Evolutionary conservation across 2,888 invertebrate species (phyloP), one percentile per base, ranked within the genome.

Genomic region (Nipponacmea schrenckii): DNA sequence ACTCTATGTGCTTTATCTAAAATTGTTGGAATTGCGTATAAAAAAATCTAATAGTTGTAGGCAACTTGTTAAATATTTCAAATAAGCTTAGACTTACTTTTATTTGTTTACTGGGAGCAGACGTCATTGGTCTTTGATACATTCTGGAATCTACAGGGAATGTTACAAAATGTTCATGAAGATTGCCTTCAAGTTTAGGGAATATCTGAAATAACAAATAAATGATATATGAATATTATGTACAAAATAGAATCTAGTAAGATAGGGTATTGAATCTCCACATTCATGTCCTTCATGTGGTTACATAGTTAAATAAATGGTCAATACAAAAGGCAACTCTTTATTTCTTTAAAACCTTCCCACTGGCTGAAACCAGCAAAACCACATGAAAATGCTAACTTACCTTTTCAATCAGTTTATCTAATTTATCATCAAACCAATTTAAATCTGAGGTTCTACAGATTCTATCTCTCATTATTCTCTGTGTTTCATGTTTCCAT

Each of bases 351-450:
- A n/a, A n/a, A n/a, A n/a, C n/a, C n/a, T 31, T 31, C 31, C 2
- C 31, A 31, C 2, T 31, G 31, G 31, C 31, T 31, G 5, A 31
- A 3, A 39, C 10, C 10, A 39, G 8, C 39, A 39, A 39, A 56
- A 56, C 14, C 24, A 20, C 24, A 56, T 5, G 3, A 39, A 20
- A 67, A 20, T 17, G 44, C 26, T 39, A 5, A 70, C 72, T 74
- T 69, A 86, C 86, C 81, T 83, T 80, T 24, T 80, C 67, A 31
- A 86, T 76, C 1, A 83, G 77, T 64, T 81, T 77, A 68, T 83
- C 76, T 65, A 89, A 72, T 39, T 83, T 85, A 44, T 85, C 83
- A 74, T 88, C 87, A 74, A 87, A 87, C 88, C 88, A 89, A 74
- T 81, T 80, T 24, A 83, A 78, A 74, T 89, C 89, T 3, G 87